Base-by-base conservation (phyloP, 92 coral and sea anemone genomes). In the Meandrina meandrites region DNA sequence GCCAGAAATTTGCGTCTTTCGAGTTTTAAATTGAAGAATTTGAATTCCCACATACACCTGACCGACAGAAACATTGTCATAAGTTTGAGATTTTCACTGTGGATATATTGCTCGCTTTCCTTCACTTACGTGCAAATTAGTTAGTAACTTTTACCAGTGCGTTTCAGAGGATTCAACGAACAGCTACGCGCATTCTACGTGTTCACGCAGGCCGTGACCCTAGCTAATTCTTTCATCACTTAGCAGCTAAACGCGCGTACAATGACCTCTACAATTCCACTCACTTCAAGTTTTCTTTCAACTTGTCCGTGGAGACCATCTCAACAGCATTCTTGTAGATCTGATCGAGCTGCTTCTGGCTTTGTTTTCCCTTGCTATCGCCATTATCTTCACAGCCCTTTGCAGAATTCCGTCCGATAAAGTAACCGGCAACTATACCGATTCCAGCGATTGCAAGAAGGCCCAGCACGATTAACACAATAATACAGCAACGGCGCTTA, bases 201-300 rank as follows among this genome's bases (percentile, higher is more conserved):
- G n/a, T n/a, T n/a, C n/a, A n/a, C 62, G 4, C 62, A 56, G 21
- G 62, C 36, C 2, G 8, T 67, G 72, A 67, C 34, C 72, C 22
- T 32, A 24, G 0, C 68, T 60, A 24, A 60, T 60, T 24, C 31
- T 24, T 22, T 22, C 0, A 11, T 60, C 30, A 0, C 31, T 60
- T 60, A 24, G 34, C 64, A 57, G 42, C 35, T 24, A 64, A 48
- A 48, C 14, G 53, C 14, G 53, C 53, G n/a, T n/a, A n/a, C n/a
- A n/a, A n/a, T n/a, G n/a, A n/a, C n/a, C n/a, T n/a, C n/a, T n/a
- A n/a, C n/a, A 12, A 1, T n/a, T 51, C 60, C 15, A 89, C 90
- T 90, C 74, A 94, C 97, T 89, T 79, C 71, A 92, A 75, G 81
- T 87, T 84, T 35, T 88, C 87, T 47, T 88, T 84, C 51, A 94